These are phyloP conservation scores for Helicoverpa assulta DNA, from an alignment of 2,888 invertebrate genomes.

Conservation along the genomic window DNA sequence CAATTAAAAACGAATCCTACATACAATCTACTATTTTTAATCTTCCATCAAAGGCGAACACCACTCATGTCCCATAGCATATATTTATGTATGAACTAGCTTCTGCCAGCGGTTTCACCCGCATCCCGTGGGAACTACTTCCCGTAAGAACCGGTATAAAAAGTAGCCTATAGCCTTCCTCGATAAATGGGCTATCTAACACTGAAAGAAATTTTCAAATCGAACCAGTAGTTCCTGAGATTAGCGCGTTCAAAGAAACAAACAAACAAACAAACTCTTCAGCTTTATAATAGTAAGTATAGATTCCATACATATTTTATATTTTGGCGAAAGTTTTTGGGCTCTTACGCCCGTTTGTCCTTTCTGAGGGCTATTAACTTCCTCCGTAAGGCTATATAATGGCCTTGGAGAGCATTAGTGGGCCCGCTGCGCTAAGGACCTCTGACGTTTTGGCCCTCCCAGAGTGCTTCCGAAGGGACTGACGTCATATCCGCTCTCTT, in stretches of 20 bases:
- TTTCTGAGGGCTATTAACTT: conserved; percentile 79
- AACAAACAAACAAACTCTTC: no score
- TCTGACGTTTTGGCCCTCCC: conserved; percentile 73
- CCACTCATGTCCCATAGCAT: conserved; percentile 18
- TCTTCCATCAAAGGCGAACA: conserved; percentile 11
- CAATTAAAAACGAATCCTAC: not conserved
- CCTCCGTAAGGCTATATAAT: conserved; percentile 80
- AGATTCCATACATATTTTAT: conserved; percentile 54
- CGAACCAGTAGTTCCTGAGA: no score
- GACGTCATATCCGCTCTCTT: conserved; percentile 74
- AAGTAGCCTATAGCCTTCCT: no score
- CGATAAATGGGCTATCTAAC: no score
- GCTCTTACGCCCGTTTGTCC: conserved; percentile 62
- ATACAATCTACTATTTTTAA: conserved; percentile 21
- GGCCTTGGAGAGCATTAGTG: conserved; percentile 81
- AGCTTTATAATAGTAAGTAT: no score
- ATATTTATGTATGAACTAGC: conserved; percentile 52
- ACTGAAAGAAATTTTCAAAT: no score
- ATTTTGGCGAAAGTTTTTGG: conserved; percentile 50
- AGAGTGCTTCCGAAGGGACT: conserved; percentile 74
- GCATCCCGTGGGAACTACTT: no score
- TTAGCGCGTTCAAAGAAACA: no score
- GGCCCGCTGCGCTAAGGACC: conserved; percentile 79
- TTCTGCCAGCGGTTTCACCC: no score
- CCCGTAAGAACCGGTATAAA: no score